Base-by-base conservation (phyloP, 2,888 invertebrate species). In the Heteropelma amictum region DNA sequence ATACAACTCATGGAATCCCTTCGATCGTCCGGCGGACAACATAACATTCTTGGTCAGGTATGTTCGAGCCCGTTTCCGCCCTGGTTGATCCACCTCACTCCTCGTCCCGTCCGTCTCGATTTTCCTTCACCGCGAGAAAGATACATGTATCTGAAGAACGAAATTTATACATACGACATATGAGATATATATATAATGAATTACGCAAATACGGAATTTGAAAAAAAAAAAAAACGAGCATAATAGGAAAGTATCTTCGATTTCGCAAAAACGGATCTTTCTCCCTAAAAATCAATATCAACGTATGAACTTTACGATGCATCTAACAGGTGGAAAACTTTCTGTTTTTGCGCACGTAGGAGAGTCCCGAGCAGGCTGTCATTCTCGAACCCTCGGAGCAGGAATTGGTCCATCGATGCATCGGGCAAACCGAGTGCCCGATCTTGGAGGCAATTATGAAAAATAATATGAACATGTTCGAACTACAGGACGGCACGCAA, bases 1-100 rank as follows among this genome's bases (percentile, higher is more conserved):
- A 91, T 91, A 85, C 92, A 92, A 70, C 90, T 92, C 87, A 90
- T 92, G 85, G 91, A 92, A 87, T 72, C 68, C 53, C 90, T 93
- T 80, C 92, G 92, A 87, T 90, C 87, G 54, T 80, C 85, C 40
- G 85, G 86, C 73, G 80, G 81, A 58, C 86, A 85, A 63, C 84
- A 77, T 60, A 73, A 68, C 19, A 75, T 84, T 81, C 82, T 86
- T 60, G 84, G 79, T 60, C 87, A 86, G 85, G 87, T 87, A 84
- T 49, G 75, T 64, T 40, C 38, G 2, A 4, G 14, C 40, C n/a
- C n/a, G n/a, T n/a, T n/a, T n/a, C n/a, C n/a, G n/a, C n/a, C n/a
- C n/a, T n/a, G n/a, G n/a, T n/a, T n/a, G n/a, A n/a, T n/a, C n/a
- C n/a, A n/a, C n/a, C n/a, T n/a, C n/a, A n/a, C n/a, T n/a, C n/a